Evolutionary conservation across 2,113 vertebrate genomes (phyloP), one percentile per base, ranked within the genome.

Genomic region (Burhinus oedicnemus): DNA sequence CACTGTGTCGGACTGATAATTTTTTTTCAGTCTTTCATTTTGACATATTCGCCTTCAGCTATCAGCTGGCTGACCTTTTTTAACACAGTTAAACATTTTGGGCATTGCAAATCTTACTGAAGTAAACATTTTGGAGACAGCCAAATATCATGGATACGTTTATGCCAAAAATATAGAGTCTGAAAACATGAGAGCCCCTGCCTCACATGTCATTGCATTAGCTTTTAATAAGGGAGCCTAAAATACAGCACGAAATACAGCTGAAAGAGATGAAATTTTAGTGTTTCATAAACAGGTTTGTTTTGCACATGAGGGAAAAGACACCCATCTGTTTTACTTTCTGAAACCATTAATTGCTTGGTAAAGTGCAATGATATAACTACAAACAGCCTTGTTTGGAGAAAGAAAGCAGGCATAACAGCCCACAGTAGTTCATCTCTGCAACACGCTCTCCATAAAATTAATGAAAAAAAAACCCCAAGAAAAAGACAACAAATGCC

Each of bases 11-110:
- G 68, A 90, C 83, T 95, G 96, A 97, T 95, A 92, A 97, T 96
- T 93, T 95, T 96, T 97, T 95, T 95, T 83, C 92, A 81, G 94
- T 82, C 82, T 81, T 93, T 95, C 94, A 85, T 95, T 97, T 88
- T 97, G 97, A 97, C 97, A 97, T 57, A 92, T 80, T 94, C 0
- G 82, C 96, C 96, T 96, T 97, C 93, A 97, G 97, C 97, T 96
- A 97, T 97, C 97, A 96, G 97, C 97, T 96, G 92, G 83, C 0
- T 97, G 96, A 95, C 95, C 96, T 92, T 94, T 96, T 61, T 86
- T 26, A 94, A 83, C 81, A 88, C 86, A 89, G 54, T 90, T 91
- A 93, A 96, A 96, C 89, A 90, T 96, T 96, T 70, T 95, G 88
- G 92, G 64, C 86, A 89, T 42, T 88, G 91, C 92, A 96, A 89